Evolutionary conservation across 2,888 invertebrate species (phyloP).

Genomic region (Eupithecia inturbata): DNA sequence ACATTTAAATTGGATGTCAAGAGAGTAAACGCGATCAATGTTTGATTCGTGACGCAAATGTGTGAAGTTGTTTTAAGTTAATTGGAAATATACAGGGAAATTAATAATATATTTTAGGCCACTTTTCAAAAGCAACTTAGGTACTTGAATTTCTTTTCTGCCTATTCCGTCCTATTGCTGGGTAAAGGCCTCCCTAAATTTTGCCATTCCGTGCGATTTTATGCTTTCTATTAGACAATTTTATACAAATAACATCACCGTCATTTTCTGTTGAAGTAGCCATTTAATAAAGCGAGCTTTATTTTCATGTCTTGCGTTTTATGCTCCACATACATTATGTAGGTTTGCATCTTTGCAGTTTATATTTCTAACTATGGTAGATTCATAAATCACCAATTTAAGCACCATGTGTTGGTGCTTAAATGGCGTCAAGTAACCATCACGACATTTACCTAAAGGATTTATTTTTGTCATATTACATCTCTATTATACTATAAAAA

Average conservation of each 20-base stretch:
- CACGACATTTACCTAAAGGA: neutral
- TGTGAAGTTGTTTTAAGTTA: neutral
- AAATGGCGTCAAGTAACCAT: neutral
- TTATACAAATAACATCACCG: neutral
- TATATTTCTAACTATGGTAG: neutral
- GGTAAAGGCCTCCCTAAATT: neutral
- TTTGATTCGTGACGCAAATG: neutral
- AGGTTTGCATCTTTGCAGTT: neutral
- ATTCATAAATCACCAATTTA: no score
- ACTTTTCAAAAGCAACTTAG: neutral
- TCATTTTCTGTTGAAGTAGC: neutral
- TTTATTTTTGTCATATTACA: neutral
- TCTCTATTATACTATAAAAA: no score
- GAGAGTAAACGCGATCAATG: neutral
- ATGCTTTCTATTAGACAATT: neutral
- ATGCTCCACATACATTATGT: neutral
- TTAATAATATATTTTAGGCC: neutral
- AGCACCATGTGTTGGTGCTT: no score
- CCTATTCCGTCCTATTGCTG: neutral
- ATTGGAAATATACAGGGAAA: neutral
- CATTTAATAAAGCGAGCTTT: neutral
- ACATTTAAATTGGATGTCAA: slow-evolving; percentile 5
- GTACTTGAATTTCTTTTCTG: neutral
- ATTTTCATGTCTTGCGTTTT: slow-evolving; percentile 4
- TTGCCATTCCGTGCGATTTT: neutral